phyloP scores from a whole-genome alignment of 2,888 invertebrate genomes.

The Tyria jacobaeae region DNA sequence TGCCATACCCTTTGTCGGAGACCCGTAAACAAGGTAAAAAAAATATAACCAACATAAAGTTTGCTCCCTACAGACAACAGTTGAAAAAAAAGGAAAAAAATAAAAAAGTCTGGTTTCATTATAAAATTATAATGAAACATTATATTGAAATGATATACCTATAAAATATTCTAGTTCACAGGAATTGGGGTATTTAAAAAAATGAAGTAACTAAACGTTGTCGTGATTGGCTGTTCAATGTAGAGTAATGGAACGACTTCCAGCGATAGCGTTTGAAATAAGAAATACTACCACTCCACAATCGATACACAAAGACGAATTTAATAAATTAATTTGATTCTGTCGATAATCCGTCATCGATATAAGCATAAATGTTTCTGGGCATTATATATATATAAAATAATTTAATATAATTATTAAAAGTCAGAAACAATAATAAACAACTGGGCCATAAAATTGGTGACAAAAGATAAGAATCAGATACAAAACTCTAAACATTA shows the following conservation, averaged over 20 bases:
- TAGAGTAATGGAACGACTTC: constrained; percentile 41
- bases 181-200: constrained; percentile 9
- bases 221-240: constrained; percentile 33
- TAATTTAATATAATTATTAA: no score
- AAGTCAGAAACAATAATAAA: no score
- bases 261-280: neutral
- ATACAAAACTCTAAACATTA: no score
- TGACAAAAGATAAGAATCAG: no score
- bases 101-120: neutral
- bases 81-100: neutral
- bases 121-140: neutral
- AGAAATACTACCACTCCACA: no score
- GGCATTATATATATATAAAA: no score
- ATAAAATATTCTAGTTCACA: no score
- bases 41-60: neutral
- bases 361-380: no score
- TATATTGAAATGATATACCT: neutral
- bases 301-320: no score
- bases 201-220: constrained; percentile 39
- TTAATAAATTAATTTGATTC: no score
- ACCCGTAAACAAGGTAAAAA: constrained; percentile 9
- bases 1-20: constrained; percentile 1
- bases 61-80: neutral
- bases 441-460: no score
- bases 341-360: no score